Conservation (phyloP, 2,797 vertebrate species). For the Uromys caudimaculatus region DNA sequence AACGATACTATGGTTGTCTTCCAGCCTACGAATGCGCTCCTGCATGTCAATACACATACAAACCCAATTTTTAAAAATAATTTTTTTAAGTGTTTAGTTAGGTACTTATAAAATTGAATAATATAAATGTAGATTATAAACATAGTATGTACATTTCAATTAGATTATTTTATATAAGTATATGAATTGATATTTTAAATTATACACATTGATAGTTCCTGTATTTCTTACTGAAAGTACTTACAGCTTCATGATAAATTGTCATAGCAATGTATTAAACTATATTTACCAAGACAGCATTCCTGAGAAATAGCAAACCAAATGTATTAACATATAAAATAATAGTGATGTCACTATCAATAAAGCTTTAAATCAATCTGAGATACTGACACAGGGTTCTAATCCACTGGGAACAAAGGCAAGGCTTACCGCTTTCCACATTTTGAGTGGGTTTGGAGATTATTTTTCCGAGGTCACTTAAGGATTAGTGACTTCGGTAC, state of each 20-base stretch:
- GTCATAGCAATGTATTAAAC: not conserved
- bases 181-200: not conserved
- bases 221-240: not conserved
- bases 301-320: slow-evolving; percentile 34
- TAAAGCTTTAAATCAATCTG: not conserved
- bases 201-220: not conserved
- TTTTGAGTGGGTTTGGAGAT: not conserved
- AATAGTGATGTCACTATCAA: not conserved
- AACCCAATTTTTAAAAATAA: not conserved
- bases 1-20: not conserved
- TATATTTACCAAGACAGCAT: not conserved
- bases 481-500: too few species aligned
- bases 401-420: not conserved
- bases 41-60: not conserved
- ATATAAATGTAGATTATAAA: not conserved
- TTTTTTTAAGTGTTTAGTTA: not conserved
- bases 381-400: not conserved
- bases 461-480: not conserved
- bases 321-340: not conserved
- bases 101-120: not conserved
- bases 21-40: not conserved
- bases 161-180: not conserved
- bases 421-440: not conserved
- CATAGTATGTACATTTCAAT: not conserved
- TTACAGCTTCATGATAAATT: not conserved